Conservation (phyloP, 2,888 invertebrate species). For the Melangyna quadrimaculata region DNA sequence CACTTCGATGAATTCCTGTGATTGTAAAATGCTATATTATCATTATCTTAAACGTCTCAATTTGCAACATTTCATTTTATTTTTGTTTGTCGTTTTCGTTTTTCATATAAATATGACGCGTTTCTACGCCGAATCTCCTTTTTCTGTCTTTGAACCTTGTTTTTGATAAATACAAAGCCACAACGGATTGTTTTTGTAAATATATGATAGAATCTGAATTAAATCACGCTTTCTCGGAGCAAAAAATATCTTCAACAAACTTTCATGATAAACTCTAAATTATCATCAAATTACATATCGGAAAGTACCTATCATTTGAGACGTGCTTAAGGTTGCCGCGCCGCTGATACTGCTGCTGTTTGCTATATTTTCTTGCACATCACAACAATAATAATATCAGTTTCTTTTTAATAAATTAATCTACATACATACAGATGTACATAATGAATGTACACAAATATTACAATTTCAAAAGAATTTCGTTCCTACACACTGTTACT, state of each 20-base stretch:
- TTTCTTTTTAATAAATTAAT: conserved; percentile 22
- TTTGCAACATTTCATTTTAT: not conserved
- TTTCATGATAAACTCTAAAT: not conserved
- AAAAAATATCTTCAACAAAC: not conserved
- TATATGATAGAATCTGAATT: not conserved
- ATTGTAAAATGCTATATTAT: not conserved
- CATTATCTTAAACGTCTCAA: not conserved
- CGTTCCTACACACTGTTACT: conserved; percentile 44
- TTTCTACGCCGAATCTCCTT: not conserved
- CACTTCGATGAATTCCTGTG: not conserved
- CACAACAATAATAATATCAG: conserved; percentile 45
- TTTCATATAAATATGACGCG: not conserved
- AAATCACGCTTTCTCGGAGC: not conserved
- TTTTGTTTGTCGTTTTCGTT: not conserved
- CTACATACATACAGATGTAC: too few relatives aligned
- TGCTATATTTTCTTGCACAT: conserved; percentile 10
- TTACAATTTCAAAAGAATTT: conserved; percentile 50
- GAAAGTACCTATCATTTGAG: not conserved
- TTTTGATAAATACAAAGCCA: not conserved
- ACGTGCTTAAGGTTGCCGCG: not conserved
- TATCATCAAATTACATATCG: not conserved
- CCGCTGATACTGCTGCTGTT: not conserved
- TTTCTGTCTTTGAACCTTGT: not conserved
- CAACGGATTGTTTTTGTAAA: not conserved
- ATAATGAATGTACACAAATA: too few relatives aligned